Evolutionary conservation across 2,113 vertebrate genomes (phyloP).

Genomic region (Vimba vimba): DNA sequence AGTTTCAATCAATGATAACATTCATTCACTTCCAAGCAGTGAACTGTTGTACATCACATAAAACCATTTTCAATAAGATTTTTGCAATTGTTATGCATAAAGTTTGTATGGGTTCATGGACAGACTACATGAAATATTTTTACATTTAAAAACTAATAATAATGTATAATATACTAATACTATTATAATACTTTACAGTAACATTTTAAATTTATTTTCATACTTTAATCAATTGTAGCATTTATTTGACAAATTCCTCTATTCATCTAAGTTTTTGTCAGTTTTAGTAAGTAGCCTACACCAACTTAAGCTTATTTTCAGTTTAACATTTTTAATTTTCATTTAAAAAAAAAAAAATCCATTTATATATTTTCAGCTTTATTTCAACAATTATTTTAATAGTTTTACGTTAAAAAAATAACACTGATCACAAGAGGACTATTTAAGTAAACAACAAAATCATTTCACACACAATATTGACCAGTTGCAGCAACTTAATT

Average conservation of each 20-base stretch:
- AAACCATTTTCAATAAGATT: not conserved
- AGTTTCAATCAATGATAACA: not conserved
- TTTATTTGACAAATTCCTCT: too few relatives aligned
- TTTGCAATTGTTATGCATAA: not conserved
- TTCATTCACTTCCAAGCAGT: not conserved
- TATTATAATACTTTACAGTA: not conserved
- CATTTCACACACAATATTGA: not conserved
- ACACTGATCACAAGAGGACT: not conserved
- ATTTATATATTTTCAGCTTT: not conserved
- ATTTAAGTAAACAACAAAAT: not conserved
- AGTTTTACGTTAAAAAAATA: not conserved
- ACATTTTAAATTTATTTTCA: not conserved
- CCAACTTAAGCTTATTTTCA: too few relatives aligned
- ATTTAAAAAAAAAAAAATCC: not conserved
- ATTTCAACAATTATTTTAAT: not conserved
- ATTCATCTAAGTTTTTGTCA: too few relatives aligned
- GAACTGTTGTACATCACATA: not conserved
- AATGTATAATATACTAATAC: not conserved
- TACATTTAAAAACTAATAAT: not conserved
- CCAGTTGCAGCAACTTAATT: not conserved
- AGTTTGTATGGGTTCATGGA: not conserved
- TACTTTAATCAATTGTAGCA: too few relatives aligned
- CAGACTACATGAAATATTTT: not conserved
- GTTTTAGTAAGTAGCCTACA: too few relatives aligned
- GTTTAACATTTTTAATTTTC: not conserved